phyloP scores from a whole-genome alignment of 2,113 vertebrate genomes.

The Caranx ignobilis region DNA sequence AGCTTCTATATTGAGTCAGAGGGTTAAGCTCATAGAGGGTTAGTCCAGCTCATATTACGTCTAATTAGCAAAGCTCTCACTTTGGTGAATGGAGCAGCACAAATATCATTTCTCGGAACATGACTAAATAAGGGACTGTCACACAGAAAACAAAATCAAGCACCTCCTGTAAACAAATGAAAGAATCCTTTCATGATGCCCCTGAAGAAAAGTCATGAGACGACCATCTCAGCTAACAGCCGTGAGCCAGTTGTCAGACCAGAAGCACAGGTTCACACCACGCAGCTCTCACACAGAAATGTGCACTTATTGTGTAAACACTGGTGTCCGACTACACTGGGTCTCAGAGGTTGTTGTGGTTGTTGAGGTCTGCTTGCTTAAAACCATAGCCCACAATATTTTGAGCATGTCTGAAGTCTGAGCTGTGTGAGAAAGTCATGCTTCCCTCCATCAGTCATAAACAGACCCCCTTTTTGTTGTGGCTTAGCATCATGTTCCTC shows the following conservation, averaged over 20 bases:
- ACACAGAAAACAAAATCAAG: background rate
- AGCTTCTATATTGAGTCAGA: background rate
- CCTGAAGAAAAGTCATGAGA: slow-evolving; percentile 2
- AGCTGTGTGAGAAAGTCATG: background rate
- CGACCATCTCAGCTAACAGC: background rate
- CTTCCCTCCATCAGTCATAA: no score
- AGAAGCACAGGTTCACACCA: background rate
- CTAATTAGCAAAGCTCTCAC: slow-evolving; percentile 4
- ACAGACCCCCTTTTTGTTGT: no score
- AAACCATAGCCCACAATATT: background rate
- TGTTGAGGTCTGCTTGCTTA: background rate
- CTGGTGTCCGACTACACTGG: background rate
- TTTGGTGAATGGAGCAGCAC: background rate
- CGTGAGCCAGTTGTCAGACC: background rate
- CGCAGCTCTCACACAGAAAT: background rate
- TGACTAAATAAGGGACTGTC: background rate
- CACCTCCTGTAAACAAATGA: background rate
- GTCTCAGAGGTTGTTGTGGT: background rate
- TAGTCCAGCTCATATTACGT: background rate
- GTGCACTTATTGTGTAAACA: background rate
- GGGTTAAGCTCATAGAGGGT: background rate
- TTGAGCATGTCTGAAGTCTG: background rate
- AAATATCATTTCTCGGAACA: background rate
- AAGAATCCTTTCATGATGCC: background rate
- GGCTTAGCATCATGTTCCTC: no score